Base-by-base conservation (phyloP, 2,888 invertebrate genomes). In the Nomada fucata region DNA sequence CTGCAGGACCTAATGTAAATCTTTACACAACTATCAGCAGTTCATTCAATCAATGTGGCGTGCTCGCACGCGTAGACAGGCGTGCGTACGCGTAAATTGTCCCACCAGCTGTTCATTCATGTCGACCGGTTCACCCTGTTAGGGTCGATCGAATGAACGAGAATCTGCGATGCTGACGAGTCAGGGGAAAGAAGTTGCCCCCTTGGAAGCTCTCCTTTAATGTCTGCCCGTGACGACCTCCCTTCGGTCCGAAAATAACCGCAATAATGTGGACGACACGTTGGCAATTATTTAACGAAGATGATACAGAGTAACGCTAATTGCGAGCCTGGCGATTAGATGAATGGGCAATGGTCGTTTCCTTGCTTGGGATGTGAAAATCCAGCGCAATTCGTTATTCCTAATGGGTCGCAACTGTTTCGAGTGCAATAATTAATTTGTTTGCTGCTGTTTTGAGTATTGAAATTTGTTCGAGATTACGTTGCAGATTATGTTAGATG, bases 131-230 rank as follows among this genome's bases (percentile, higher is more conserved):
- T 59, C 23, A 50, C 55, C 52, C 2, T 7, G 26, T 11, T 26
- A 42, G 3, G 57, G 23, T 63, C 57, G 60, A 55, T 78, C 65
- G 76, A 69, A 74, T 59, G 44, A 63, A 73, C 13, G 52, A 44
- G 55, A 50, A 72, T 72, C 65, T n/a, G 52, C 2, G 47, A 26
- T 18, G 60, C 15, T 42, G 26, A 13, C 26, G 7, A 23, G 29
- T 11, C 47, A 1, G 23, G 57, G 57, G 20, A 11, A 65, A 64
- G 44, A 47, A 55, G 44, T 52, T 59, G 53, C 29, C 36, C 44
- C 52, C 55, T 42, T 64, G 78, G 47, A 60, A 70, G 76, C 26
- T 85, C 78, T 82, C 76, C 79, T 76, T 85, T 76, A 79, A 81
- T 52, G 47, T 44, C 76, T 60, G 53, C 65, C 71, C 42, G 0